Evolutionary conservation across 2,113 vertebrate genomes (phyloP).

Genomic region (Pimephales promelas): DNA sequence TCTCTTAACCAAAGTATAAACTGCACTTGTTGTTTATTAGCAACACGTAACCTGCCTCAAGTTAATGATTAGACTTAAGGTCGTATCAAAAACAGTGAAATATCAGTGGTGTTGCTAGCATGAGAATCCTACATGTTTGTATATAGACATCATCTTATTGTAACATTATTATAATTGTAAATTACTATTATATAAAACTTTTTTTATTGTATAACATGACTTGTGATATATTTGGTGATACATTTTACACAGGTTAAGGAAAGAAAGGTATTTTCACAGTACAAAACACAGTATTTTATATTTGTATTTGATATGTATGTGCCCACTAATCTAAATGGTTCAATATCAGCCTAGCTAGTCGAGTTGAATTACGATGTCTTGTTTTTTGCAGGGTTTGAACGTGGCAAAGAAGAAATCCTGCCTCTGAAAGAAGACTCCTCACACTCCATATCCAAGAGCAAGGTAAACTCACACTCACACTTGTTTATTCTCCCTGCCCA

Average conservation of each 20-base stretch:
- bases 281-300: not conserved
- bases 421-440: conserved; percentile 87
- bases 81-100: not conserved
- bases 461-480: conserved; percentile 75
- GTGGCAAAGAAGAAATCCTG: conserved; percentile 87
- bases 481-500: not conserved
- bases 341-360: not conserved
- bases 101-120: not conserved
- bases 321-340: no score
- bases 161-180: no score
- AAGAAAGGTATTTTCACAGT: no score
- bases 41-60: not conserved
- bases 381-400: conserved; percentile 85
- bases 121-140: not conserved
- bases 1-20: not conserved
- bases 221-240: not conserved
- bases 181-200: not conserved
- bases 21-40: not conserved
- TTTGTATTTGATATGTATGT: not conserved
- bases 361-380: not conserved
- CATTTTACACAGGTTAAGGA: not conserved
- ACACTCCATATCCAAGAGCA: conserved; percentile 96
- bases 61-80: not conserved
- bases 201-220: not conserved
- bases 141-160: not conserved